Base-by-base conservation (phyloP, 2,113 vertebrate species). In the Bettongia penicillata region DNA sequence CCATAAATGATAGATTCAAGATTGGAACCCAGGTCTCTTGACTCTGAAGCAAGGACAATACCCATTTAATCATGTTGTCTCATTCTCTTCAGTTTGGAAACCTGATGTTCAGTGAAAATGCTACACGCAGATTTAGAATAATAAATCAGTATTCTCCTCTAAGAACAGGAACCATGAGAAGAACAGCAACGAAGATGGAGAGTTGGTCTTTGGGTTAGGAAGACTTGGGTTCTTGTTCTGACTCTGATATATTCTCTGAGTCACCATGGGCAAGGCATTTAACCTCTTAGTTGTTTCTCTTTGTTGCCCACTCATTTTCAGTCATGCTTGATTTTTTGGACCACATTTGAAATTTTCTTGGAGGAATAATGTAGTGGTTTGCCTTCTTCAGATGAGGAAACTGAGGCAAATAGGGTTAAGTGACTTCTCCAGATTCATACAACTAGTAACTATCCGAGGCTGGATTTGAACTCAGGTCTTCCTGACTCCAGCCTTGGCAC, bases 81-180 rank as follows among this genome's bases (percentile, higher is more conserved):
- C 28, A 31, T 31, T 31, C 10, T 61, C 57, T 77, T 77, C 61
- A 77, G 14, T n/a, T 77, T 77, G 61, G 31, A 37, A 5, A 77
- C 14, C n/a, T 77, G 61, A 77, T 16, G 5, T 19, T 77, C 16
- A 77, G 61, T 77, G 61, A n/a, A n/a, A 77, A 77, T 95, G 9
- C 90, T 90, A 48, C 6, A 31, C 93, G 53, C 77, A 93, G 50
- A 68, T 61, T 95, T 53, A 95, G 93, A 95, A 48, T 93, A 47
- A 28, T 61, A 53, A 93, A 61, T 61, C 90, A 25, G 77, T 93
- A 91, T 93, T 97, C 94, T 57, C 47, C 89, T 94, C 94, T 90
- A 95, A 49, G 91, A 91, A 43, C 14, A 95, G 50, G 92, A 94
- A 52, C 51, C 24, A 31, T 48, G 89, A 22, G 95, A 96, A 77